Evolutionary conservation across 2,797 vertebrate genomes (phyloP).

Genomic region (Darevskia mixta): DNA sequence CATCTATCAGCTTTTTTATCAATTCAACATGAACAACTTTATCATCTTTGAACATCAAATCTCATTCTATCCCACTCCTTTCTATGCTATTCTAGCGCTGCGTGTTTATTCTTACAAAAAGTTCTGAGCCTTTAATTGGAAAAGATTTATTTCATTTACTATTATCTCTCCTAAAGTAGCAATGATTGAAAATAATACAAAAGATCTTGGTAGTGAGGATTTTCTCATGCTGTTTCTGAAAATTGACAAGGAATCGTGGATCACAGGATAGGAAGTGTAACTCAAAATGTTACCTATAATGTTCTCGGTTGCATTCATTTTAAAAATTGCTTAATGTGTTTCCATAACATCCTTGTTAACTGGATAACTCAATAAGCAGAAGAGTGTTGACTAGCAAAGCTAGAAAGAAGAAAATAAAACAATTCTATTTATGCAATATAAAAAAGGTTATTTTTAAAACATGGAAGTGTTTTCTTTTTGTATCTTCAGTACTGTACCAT

Average conservation of each 20-base stretch:
- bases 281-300: neutral
- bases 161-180: neutral
- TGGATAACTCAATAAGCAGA: neutral
- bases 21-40: neutral
- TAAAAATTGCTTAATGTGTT: neutral
- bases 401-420: neutral
- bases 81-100: neutral
- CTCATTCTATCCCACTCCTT: neutral
- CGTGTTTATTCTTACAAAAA: constrained; percentile 22
- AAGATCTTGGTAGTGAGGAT: neutral
- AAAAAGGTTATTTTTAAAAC: neutral
- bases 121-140: neutral
- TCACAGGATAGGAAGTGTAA: neutral
- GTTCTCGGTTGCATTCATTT: neutral
- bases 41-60: neutral
- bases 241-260: neutral
- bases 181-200: neutral
- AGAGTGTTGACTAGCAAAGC: neutral
- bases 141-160: neutral
- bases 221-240: neutral
- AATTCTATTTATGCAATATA: neutral
- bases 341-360: neutral
- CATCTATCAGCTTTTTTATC: neutral
- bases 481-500: neutral
- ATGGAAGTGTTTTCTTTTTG: no score